Base-by-base conservation (phyloP, 2,797 vertebrate genomes). In the Manis pentadactyla region DNA sequence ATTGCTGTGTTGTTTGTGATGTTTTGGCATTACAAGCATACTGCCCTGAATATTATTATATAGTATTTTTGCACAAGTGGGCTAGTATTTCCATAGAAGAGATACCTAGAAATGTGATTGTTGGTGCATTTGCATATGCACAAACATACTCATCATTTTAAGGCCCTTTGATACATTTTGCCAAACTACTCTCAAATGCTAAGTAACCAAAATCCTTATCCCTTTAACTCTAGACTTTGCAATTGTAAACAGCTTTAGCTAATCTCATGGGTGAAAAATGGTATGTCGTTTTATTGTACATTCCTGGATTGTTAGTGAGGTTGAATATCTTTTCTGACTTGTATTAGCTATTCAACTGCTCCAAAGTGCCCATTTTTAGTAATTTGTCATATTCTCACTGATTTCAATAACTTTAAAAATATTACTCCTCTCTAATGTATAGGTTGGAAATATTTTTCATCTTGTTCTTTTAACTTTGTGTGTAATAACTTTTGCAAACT, bases 391-490 rank as follows among this genome's bases (percentile, higher is more conserved):
- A 63, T 74, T 90, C 13, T 64, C 94, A 31, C 37, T 42, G 31
- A 78, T 39, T 86, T 79, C 77, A 71, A 66, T 81, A 82, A 81
- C 34, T 94, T 93, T 55, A 53, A 79, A 87, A 74, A 49, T 88
- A 59, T 78, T 29, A 55, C 13, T 53, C 31, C 29, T 89, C 19
- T 86, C 37, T 93, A 19, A 37, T 61, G 2, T 74, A 15, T 63
- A 90, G 57, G 34, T 71, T 64, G 39, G 23, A 82, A 95, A 39
- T 79, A 19, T 59, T 94, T 92, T 42, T 75, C 21, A 88, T 81
- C 91, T 96, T 97, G 37, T 74, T 84, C 46, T 94, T 96, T 84
- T 64, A 53, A 63, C 55, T 94, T 82, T 82, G 18, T 78, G 9
- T 84, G 25, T 82, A 64, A 27, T 93, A 37, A 82, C 53, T 91